Conservation (phyloP, 2,113 vertebrate genomes). For the Thomomys bottae region DNA sequence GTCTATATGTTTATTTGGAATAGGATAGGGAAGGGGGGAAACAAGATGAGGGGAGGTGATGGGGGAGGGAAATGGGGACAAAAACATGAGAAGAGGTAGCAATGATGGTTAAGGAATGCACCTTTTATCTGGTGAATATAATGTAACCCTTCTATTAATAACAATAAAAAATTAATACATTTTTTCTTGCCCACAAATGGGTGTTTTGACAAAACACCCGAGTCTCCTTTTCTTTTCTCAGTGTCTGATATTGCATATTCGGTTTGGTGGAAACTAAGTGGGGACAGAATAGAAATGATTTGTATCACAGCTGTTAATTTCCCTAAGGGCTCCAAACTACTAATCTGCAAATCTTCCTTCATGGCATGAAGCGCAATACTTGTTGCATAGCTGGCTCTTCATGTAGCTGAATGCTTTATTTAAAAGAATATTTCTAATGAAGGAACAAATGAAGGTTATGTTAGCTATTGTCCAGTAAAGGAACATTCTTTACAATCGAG, state of each 20-base stretch:
- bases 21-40: too few relatives aligned
- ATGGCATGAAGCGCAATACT: not conserved
- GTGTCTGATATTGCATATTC: not conserved
- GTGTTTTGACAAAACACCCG: not conserved
- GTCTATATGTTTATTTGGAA: too few relatives aligned
- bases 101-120: too few relatives aligned
- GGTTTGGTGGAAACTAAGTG: not conserved
- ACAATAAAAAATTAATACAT: too few relatives aligned
- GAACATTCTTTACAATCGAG: not conserved
- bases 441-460: not conserved
- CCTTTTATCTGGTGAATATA: too few relatives aligned
- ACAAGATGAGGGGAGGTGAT: too few relatives aligned
- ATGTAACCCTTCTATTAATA: too few relatives aligned
- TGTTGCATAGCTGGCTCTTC: not conserved
- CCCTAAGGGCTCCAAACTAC: not conserved
- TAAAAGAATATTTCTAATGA: slow-evolving; percentile 24
- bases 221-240: not conserved
- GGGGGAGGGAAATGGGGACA: too few relatives aligned
- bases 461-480: not conserved
- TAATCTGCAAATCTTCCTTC: not conserved
- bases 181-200: not conserved
- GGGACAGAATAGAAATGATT: not conserved
- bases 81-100: too few relatives aligned
- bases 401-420: not conserved
- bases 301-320: not conserved